phyloP scores from a whole-genome alignment of 2,888 invertebrate species.

The Epistrophella euchroma region DNA sequence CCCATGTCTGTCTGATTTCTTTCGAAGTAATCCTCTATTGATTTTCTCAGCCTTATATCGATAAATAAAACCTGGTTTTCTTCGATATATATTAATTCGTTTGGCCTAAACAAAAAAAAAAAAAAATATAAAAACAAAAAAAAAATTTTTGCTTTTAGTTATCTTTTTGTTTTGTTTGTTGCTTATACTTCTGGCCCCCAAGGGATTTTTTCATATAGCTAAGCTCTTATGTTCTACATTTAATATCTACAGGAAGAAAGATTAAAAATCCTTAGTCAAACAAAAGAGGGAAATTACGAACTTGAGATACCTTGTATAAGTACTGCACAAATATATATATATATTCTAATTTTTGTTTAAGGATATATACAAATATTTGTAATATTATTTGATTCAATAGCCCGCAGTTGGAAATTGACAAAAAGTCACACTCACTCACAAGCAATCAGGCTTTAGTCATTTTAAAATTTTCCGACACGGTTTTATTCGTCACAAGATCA shows the following conservation, averaged over 20 bases:
- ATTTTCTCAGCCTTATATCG: slow-evolving; percentile 30
- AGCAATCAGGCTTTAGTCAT: slow-evolving; percentile 67
- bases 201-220: slow-evolving; percentile 1
- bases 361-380: slow-evolving; percentile 46
- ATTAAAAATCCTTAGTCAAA: slow-evolving; percentile 61
- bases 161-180: slow-evolving; percentile 8
- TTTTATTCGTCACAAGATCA: slow-evolving; percentile 6
- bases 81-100: slow-evolving; percentile 46
- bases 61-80: slow-evolving; percentile 25
- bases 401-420: slow-evolving; percentile 63
- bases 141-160: background rate
- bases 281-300: slow-evolving; percentile 18
- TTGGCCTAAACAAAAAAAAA: background rate
- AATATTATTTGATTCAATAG: slow-evolving; percentile 65
- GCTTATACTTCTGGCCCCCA: slow-evolving; percentile 5
- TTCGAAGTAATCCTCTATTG: slow-evolving; percentile 66
- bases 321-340: background rate
- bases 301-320: no score
- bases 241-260: slow-evolving; percentile 20
- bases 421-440: slow-evolving; percentile 68
- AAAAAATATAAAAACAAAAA: no score
- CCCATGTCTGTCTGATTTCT: slow-evolving; percentile 58
- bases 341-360: background rate
- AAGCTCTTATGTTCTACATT: background rate
- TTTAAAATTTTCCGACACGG: slow-evolving; percentile 21